Evolutionary conservation across 2,797 vertebrate genomes (phyloP).

Genomic region (Emydoidea blandingii): DNA sequence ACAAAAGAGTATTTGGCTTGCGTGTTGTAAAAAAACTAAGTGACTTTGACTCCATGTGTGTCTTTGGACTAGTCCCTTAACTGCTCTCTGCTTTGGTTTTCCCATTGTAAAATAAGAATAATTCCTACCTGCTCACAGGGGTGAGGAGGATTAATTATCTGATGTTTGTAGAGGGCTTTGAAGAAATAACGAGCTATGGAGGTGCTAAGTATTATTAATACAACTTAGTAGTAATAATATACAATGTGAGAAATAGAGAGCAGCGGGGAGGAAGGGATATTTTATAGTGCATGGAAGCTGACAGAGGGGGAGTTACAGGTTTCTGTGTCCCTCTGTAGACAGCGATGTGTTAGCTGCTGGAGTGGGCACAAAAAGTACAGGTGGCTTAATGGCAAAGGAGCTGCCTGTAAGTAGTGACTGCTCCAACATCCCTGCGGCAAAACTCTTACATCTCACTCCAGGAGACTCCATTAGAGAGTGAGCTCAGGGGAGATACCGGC

Average conservation of each 20-base stretch:
- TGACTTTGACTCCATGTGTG: not conserved
- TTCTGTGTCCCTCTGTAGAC: not conserved
- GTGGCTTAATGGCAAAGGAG: not conserved
- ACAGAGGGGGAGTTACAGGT: not conserved
- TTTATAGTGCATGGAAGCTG: not conserved
- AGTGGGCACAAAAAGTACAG: not conserved
- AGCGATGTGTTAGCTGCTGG: not conserved
- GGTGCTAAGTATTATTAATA: not conserved
- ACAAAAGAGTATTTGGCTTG: accelerated
- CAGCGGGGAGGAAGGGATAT: no score
- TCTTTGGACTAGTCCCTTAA: not conserved
- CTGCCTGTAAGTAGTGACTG: not conserved
- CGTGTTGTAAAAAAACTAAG: not conserved
- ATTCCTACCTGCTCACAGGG: not conserved
- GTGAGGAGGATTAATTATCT: not conserved
- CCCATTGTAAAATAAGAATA: not conserved
- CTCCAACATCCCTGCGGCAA: not conserved
- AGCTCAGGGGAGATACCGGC: not conserved
- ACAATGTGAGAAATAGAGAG: not conserved
- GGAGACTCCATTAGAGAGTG: not conserved
- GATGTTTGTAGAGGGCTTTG: not conserved
- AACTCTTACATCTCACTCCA: not conserved
- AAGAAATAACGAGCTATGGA: not conserved
- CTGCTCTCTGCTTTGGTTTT: not conserved
- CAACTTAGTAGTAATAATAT: not conserved